These are phyloP conservation scores for Calidris pugnax DNA, from an alignment of 2,113 vertebrate species.

Conservation along the genomic window DNA sequence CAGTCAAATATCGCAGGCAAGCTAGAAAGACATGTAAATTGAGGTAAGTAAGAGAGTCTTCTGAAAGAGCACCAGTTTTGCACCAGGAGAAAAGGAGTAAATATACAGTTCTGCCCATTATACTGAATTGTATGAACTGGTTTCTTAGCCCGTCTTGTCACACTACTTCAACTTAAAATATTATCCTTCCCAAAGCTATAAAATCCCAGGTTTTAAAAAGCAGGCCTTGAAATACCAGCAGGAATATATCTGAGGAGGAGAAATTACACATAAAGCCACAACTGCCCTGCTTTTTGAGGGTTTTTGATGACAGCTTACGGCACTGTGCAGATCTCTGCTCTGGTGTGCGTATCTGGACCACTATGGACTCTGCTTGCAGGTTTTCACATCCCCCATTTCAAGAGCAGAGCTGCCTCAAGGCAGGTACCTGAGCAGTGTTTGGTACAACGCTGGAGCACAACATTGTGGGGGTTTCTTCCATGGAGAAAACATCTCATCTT, in stretches of 20 bases:
- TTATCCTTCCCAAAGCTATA: background rate
- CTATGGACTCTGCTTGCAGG: background rate
- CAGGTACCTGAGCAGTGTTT: background rate
- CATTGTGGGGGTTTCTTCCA: background rate
- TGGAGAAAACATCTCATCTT: background rate
- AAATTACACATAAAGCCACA: background rate
- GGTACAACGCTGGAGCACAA: background rate
- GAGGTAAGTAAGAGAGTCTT: background rate
- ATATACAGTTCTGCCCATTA: background rate
- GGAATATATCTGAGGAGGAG: background rate
- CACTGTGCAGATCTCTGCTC: background rate
- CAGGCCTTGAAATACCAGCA: background rate
- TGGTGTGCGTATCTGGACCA: background rate
- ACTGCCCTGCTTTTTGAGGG: background rate
- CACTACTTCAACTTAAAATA: background rate
- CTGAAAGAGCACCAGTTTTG: background rate
- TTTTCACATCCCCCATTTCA: background rate
- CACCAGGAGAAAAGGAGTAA: background rate
- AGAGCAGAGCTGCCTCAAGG: background rate
- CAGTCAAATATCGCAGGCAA: background rate
- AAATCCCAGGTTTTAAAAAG: background rate
- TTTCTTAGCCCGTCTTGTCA: background rate
- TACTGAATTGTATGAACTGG: background rate
- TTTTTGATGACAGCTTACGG: background rate
- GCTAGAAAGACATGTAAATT: background rate